These are phyloP conservation scores for Myiozetetes cayanensis DNA, from an alignment of 2,113 vertebrate genomes.

Conservation along the genomic window DNA sequence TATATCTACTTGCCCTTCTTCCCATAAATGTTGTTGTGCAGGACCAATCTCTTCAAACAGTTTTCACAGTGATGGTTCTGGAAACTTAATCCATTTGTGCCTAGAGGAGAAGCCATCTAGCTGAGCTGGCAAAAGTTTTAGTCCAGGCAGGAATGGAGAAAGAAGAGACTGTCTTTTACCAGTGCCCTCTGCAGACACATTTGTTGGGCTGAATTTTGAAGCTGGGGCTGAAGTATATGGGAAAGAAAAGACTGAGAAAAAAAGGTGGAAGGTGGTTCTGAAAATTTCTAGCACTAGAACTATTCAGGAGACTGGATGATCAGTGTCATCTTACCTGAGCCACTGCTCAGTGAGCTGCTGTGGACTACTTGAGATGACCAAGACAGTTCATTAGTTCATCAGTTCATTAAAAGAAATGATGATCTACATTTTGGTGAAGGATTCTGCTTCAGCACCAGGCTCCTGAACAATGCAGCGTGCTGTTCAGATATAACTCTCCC, in stretches of 20 bases:
- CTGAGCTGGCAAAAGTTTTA: neutral
- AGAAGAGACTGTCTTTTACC: neutral
- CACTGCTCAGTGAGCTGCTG: neutral
- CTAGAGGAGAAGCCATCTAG: neutral
- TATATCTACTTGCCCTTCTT: neutral
- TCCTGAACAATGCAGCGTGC: neutral
- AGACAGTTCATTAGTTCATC: neutral
- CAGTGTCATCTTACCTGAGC: neutral
- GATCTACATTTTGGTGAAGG: neutral
- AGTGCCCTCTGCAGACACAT: neutral
- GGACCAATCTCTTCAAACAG: neutral
- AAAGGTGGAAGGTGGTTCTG: neutral
- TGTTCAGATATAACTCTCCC: constrained; percentile 2
- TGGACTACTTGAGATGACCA: neutral
- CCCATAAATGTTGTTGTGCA: neutral
- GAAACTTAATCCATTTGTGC: neutral
- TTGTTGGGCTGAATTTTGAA: neutral
- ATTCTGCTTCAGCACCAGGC: neutral
- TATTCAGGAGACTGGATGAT: neutral
- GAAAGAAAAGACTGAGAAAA: neutral
- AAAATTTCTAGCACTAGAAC: neutral
- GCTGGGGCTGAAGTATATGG: neutral
- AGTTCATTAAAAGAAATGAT: neutral
- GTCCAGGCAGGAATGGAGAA: neutral
- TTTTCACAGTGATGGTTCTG: neutral